Evolutionary conservation across 2,797 vertebrate genomes (phyloP), one percentile per base, ranked within the genome.

Genomic region (Adelosebastes latens): DNA sequence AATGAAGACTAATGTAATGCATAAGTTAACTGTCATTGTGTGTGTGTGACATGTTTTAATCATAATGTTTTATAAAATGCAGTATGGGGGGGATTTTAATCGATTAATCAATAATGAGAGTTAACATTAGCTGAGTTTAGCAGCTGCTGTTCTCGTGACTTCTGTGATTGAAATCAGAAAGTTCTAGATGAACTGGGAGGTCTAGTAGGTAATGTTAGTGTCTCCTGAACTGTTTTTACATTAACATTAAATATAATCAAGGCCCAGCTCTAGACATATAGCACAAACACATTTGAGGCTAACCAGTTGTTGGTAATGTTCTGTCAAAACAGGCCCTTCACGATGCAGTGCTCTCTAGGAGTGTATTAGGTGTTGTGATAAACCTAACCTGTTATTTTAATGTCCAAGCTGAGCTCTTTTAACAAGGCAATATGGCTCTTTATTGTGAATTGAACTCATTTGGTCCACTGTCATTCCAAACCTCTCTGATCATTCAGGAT

Each of bases 111-210:
- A n/a, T 18, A 3, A 3, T 31, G 49, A 22, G 13, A 3, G 6
- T 59, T n/a, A 46, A n/a, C 13, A 59, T 53, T 6, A 3, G 9
- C 3, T n/a, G 22, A 7, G 18, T 75, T 65, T n/a, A 64, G 16
- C 58, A 11, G 5, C 25, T 18, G 49, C n/a, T 62, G 32, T 53
- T 53, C 46, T 55, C 60, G 71, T 83, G 83, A 81, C 71, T 79
- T 46, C 0, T 84, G 75, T 68, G 66, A 82, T n/a, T 71, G 75
- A 32, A 53, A 31, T 56, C 12, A 46, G 82, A 93, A 93, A 91
- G 87, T 92, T 94, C 88, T 60, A 72, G 89, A 90, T 63, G 3
- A 62, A 42, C 39, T 42, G 39, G 6, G 39, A 42, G 2, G 39
- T 42, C 13, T 16, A 27, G 25, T 4, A 27, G 25, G 25, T 27